Conservation (phyloP, 2,888 invertebrate genomes). For the Spicauda simplicius region DNA sequence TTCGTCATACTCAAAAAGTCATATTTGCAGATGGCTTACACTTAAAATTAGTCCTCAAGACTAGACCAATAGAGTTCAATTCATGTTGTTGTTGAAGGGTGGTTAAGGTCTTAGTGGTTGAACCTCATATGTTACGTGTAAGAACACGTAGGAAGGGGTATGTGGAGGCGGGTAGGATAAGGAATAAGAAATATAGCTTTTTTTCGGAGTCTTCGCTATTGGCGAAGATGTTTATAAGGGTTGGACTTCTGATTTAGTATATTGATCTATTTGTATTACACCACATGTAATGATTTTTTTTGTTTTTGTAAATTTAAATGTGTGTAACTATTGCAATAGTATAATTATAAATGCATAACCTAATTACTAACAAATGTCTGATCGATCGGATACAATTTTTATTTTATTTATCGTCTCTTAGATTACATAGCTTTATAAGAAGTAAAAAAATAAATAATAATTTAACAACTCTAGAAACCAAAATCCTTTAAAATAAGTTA, state of each 20-base stretch:
- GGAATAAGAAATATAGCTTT: constrained; percentile 58
- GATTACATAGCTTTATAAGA: too few relatives aligned
- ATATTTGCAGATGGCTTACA: constrained; percentile 1
- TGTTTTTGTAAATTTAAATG: too few relatives aligned
- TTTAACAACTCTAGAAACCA: too few relatives aligned
- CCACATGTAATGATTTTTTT: neutral
- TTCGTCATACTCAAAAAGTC: constrained; percentile 16
- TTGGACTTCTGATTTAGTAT: neutral
- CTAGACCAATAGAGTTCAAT: constrained; percentile 12
- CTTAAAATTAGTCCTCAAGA: constrained; percentile 14
- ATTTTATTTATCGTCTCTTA: too few relatives aligned
- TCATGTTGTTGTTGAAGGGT: constrained; percentile 1
- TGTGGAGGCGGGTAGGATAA: constrained; percentile 50
- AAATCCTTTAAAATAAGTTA: too few relatives aligned
- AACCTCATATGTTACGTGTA: constrained; percentile 46
- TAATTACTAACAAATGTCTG: too few relatives aligned
- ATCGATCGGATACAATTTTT: too few relatives aligned
- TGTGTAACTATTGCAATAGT: too few relatives aligned
- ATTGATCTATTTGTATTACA: neutral
- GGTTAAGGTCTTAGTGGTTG: constrained; percentile 35
- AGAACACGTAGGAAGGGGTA: constrained; percentile 50
- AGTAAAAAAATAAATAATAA: too few relatives aligned
- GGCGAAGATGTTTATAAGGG: constrained; percentile 52
- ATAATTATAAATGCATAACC: too few relatives aligned
- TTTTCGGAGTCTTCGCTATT: constrained; percentile 58